Conservation (phyloP, 2,113 vertebrate genomes). For the Tupaia tana region DNA sequence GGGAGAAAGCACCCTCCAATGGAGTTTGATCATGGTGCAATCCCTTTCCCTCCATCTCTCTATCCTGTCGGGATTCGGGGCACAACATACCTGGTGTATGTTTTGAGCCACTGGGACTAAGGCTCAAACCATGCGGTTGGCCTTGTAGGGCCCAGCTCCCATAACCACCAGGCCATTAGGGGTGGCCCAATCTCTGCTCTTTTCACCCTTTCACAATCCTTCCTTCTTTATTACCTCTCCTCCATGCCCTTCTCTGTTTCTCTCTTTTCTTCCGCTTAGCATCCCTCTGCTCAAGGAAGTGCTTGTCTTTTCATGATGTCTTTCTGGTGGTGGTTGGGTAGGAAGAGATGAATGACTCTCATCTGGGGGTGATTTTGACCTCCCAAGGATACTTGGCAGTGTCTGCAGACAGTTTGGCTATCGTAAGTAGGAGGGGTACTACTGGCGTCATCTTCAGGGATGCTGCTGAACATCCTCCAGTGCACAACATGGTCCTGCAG, state of each 20-base stretch:
- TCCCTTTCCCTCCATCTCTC: too few relatives aligned
- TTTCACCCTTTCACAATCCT: not conserved
- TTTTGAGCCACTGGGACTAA: too few relatives aligned
- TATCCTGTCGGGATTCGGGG: too few relatives aligned
- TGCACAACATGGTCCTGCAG: fast-evolving
- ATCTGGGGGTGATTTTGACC: not conserved
- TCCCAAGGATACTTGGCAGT: not conserved
- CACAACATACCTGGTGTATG: too few relatives aligned
- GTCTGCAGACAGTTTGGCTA: not conserved
- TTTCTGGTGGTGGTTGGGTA: not conserved
- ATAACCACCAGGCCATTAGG: too few relatives aligned
- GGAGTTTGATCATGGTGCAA: too few relatives aligned
- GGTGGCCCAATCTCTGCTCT: not conserved
- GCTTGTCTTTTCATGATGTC: not conserved
- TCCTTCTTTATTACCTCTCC: not conserved
- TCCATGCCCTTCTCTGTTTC: too few relatives aligned
- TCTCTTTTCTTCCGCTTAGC: not conserved
- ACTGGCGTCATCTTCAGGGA: not conserved
- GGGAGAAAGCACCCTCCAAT: too few relatives aligned
- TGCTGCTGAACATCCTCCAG: fast-evolving
- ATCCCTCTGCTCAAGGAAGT: not conserved
- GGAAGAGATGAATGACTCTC: not conserved
- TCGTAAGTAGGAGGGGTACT: not conserved
- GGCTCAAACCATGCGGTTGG: too few relatives aligned
- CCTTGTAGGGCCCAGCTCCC: too few relatives aligned